Percentiles rank a stretch among this genome's conserved stretches.
Conservation (phyloP, 2,888 invertebrate genomes). For the Meliscaeva auricollis region DNA sequence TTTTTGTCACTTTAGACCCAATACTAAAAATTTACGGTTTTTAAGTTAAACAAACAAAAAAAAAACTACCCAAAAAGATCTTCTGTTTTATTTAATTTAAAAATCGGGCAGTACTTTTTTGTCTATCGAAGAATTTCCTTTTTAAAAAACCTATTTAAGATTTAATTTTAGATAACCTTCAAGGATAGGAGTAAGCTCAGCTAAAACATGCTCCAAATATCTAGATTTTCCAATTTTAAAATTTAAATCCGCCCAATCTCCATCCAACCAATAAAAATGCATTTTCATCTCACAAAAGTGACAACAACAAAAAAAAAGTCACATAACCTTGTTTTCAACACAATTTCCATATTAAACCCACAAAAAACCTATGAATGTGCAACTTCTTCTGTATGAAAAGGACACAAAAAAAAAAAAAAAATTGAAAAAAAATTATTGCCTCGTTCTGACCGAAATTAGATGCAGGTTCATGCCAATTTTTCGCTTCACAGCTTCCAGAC, state of each 20-base stretch:
- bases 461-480: conserved; percentile 59
- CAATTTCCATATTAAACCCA: neutral
- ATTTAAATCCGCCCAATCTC: conserved; percentile 8
- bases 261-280: conserved; percentile 3
- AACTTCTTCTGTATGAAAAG: neutral
- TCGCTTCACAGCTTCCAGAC: conserved; percentile 50
- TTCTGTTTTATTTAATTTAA: too few relatives aligned
- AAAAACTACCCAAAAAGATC: too few relatives aligned
- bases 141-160: too few relatives aligned
- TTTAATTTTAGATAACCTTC: too few relatives aligned
- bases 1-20: too few relatives aligned
- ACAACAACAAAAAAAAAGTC: neutral
- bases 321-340: conserved; percentile 1
- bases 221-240: neutral
- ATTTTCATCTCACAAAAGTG: neutral
- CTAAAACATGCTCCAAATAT: too few relatives aligned
- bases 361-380: neutral
- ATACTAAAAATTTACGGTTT: too few relatives aligned
- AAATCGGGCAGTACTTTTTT: too few relatives aligned
- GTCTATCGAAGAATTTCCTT: too few relatives aligned
- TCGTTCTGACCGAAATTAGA: conserved; percentile 46
- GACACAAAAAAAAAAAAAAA: neutral
- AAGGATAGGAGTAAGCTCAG: too few relatives aligned
- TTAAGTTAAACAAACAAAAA: too few relatives aligned
- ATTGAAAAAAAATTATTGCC: conserved; percentile 8